Conservation (phyloP, 1,140 invertebrate genomes). For the Penaeus japonicus region DNA sequence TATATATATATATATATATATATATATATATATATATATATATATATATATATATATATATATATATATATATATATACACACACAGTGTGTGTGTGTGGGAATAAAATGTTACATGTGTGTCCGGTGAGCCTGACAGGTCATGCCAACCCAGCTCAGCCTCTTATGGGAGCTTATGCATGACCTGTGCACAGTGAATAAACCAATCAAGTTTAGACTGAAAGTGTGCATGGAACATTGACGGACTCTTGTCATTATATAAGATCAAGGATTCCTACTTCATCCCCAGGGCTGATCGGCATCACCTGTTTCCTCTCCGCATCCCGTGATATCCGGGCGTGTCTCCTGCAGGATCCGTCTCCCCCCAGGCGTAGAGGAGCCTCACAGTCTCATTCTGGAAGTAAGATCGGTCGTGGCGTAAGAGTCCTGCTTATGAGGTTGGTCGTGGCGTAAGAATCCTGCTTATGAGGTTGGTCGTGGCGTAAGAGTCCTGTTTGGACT, state of each 20-base stretch:
- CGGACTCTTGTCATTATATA: not conserved
- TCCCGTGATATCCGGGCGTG: slow-evolving; percentile 29
- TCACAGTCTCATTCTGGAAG: slow-evolving; percentile 45
- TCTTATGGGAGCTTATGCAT: no score
- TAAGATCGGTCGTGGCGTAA: not conserved
- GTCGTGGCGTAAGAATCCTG: not conserved
- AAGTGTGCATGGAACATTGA: no score
- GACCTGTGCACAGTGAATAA: no score
- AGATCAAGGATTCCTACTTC: not conserved
- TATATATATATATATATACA: no score
- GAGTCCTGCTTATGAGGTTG: not conserved
- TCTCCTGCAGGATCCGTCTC: not conserved
- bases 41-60: no score
- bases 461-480: not conserved
- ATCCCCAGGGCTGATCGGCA: not conserved
- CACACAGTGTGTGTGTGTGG: no score
- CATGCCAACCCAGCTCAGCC: no score
- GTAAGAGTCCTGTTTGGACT: not conserved
- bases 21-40: no score
- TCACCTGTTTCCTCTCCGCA: slow-evolving; percentile 36
- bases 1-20: no score
- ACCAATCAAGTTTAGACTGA: no score
- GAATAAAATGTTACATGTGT: no score
- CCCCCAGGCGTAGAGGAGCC: slow-evolving; percentile 47
- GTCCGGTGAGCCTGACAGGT: no score